Evolutionary conservation across 2,888 invertebrate species (phyloP).

Genomic region (Macrosiphum euphorbiae): DNA sequence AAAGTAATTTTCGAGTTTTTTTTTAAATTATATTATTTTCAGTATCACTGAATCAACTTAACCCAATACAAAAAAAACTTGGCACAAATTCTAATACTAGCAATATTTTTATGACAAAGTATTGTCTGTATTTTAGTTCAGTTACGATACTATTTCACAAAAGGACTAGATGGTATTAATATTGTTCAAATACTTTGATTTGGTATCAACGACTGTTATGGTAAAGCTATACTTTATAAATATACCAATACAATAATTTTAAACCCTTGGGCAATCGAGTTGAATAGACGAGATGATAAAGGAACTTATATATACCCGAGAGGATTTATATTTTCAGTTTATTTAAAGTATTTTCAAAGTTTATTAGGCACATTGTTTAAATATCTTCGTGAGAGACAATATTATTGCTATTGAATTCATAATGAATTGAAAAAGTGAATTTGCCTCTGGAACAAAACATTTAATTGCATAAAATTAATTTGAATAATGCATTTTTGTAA

Average conservation of each 20-base stretch:
- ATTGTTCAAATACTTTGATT: not conserved
- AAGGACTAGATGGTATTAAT: not conserved
- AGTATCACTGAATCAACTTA: not conserved
- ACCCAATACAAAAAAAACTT: not conserved
- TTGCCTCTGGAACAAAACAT: slow-evolving; percentile 34
- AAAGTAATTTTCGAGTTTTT: no score
- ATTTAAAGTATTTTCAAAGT: slow-evolving; percentile 42
- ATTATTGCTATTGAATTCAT: slow-evolving; percentile 44
- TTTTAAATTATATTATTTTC: no score
- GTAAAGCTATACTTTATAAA: not conserved
- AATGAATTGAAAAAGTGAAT: slow-evolving; percentile 36
- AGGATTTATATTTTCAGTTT: slow-evolving; percentile 39
- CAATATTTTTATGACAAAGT: not conserved
- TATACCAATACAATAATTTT: not conserved
- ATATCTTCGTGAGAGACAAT: slow-evolving; percentile 31
- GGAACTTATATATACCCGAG: slow-evolving; percentile 13
- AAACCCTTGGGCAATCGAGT: not conserved
- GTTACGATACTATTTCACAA: not conserved
- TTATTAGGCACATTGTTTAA: slow-evolving; percentile 47
- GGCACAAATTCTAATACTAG: not conserved
- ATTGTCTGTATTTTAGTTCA: not conserved
- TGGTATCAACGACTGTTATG: not conserved
- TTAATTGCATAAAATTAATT: slow-evolving; percentile 39
- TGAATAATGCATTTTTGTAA: slow-evolving; percentile 35
- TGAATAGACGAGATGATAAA: slow-evolving; percentile 20